These are phyloP conservation scores for Rhinophrynus dorsalis DNA, from an alignment of 2,797 vertebrate genomes.

Conservation along the genomic window DNA sequence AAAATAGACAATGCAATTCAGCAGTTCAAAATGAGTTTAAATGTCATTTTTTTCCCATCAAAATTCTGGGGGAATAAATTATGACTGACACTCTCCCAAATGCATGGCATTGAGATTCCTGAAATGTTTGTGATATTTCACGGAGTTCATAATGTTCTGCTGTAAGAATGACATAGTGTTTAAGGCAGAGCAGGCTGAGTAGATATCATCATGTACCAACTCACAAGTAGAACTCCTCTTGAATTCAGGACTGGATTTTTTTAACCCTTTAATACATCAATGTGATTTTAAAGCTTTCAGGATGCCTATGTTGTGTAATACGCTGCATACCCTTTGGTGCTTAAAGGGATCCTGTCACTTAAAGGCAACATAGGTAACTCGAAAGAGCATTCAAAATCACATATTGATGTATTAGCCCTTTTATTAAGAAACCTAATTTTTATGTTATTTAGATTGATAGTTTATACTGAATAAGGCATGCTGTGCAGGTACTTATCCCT, in stretches of 20 bases:
- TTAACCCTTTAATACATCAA: no score
- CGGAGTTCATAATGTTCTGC: constrained; percentile 66
- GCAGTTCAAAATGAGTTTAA: constrained; percentile 55
- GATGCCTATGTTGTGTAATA: no score
- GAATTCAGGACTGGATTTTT: no score
- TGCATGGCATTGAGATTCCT: constrained; percentile 72
- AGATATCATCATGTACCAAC: constrained; percentile 48
- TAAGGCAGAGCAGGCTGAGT: constrained; percentile 43
- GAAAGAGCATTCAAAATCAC: constrained; percentile 7
- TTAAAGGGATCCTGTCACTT: no score
- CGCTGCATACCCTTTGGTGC: no score
- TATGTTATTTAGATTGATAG: no score
- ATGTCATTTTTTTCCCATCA: constrained; percentile 67
- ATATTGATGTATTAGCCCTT: no score
- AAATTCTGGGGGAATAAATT: constrained; percentile 66
- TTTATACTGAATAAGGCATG: no score
- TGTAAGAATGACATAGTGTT: constrained; percentile 65
- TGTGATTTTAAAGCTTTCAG: no score
- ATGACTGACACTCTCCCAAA: constrained; percentile 55
- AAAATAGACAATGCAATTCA: background rate
- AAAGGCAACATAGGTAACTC: no score
- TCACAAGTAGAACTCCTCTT: constrained; percentile 23
- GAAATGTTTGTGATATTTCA: constrained; percentile 71
- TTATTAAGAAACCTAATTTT: no score
- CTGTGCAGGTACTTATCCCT: no score